phyloP scores from a whole-genome alignment of 2,888 invertebrate species.

The Thereva unica region DNA sequence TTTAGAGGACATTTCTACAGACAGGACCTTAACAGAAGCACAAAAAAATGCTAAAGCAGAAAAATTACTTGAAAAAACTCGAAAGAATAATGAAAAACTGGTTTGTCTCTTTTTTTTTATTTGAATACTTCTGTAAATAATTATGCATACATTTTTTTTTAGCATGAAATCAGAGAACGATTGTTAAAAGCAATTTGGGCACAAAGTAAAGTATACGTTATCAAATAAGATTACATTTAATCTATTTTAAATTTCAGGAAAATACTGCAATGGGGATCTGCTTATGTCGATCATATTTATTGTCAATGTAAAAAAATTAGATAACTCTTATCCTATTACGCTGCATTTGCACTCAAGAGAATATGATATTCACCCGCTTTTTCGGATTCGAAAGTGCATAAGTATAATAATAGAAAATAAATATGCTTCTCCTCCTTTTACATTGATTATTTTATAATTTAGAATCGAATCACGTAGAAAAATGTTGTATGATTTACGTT shows the following conservation, averaged over 20 bases:
- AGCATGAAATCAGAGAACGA: neutral
- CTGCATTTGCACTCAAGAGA: neutral
- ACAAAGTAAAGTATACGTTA: neutral
- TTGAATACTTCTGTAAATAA: no score
- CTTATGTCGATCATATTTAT: slow-evolving; percentile 2
- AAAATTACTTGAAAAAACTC: no score
- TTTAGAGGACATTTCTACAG: no score
- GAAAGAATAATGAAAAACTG: no score
- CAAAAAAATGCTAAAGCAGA: no score
- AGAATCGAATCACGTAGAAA: neutral
- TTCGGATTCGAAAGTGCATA: neutral
- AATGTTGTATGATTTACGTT: slow-evolving; percentile 12
- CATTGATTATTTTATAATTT: neutral
- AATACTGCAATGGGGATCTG: neutral
- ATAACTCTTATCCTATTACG: no score
- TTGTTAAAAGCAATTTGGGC: neutral
- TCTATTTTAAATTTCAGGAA: slow-evolving; percentile 1
- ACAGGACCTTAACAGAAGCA: no score
- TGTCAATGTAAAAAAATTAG: neutral
- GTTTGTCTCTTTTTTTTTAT: no score
- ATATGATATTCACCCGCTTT: slow-evolving; percentile 1
- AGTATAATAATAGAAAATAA: neutral
- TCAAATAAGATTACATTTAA: neutral
- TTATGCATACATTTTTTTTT: neutral
- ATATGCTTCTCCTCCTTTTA: no score